phyloP scores from a whole-genome alignment of 1,140 invertebrate species.

The Lasaia peninsularis region DNA sequence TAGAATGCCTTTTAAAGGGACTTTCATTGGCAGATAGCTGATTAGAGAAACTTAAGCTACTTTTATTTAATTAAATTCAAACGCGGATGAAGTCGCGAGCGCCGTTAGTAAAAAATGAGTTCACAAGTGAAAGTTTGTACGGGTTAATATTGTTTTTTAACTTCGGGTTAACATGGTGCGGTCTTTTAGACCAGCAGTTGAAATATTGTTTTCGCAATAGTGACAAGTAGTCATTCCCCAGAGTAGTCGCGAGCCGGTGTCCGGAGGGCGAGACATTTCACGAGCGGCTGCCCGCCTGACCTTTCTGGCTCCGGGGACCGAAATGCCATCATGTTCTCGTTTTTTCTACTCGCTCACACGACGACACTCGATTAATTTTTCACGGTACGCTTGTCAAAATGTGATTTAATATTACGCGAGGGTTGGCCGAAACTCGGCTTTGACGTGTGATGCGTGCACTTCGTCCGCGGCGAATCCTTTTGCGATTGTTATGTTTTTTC shows the following conservation, averaged over 20 bases:
- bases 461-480: slow-evolving; percentile 28
- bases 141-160: too few relatives aligned
- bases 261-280: slow-evolving; percentile 65
- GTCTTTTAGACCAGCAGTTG: not conserved
- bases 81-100: too few relatives aligned
- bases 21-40: too few relatives aligned
- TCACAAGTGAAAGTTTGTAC: not conserved
- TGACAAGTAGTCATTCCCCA: slow-evolving; percentile 38
- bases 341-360: slow-evolving; percentile 64
- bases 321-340: slow-evolving; percentile 73
- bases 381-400: slow-evolving; percentile 76
- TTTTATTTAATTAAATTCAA: too few relatives aligned
- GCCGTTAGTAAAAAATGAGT: too few relatives aligned
- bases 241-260: slow-evolving; percentile 38
- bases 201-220: slow-evolving; percentile 29
- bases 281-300: slow-evolving; percentile 65
- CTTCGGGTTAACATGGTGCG: not conserved
- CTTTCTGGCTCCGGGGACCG: slow-evolving; percentile 63
- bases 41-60: too few relatives aligned
- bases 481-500: slow-evolving; percentile 19
- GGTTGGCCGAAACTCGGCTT: slow-evolving; percentile 54
- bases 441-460: slow-evolving; percentile 64
- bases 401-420: slow-evolving; percentile 72
- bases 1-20: too few relatives aligned
- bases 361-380: slow-evolving; percentile 76